Conservation (phyloP, 30 jellyfish, hydroid and myxozoan species). For the Nemopilema nomurai region DNA sequence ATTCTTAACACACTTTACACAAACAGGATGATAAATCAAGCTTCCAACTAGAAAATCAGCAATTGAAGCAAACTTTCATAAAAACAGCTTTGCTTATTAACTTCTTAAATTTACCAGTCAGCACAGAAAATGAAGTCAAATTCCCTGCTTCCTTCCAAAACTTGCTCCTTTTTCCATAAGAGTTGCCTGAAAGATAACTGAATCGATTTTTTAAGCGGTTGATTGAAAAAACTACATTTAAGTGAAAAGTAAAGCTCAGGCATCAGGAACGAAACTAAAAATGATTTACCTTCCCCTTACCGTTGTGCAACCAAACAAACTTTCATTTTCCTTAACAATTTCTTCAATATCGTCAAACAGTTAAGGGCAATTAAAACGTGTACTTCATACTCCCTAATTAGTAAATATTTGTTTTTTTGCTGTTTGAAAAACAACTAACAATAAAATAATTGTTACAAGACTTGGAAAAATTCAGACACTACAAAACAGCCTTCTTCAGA, state of each 20-base stretch:
- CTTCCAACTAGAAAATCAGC: background rate
- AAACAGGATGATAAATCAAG: no score
- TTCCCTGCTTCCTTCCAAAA: background rate
- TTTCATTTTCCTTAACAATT: slow-evolving; percentile 11
- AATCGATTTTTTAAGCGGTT: no score
- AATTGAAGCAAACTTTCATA: background rate
- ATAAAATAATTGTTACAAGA: no score
- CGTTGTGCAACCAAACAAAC: background rate
- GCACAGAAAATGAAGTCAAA: slow-evolving; percentile 63
- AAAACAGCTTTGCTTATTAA: background rate
- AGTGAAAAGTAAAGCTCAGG: no score
- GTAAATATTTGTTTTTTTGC: no score
- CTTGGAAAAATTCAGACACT: no score
- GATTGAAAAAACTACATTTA: no score
- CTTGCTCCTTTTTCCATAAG: slow-evolving; percentile 23
- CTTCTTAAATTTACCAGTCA: slow-evolving; percentile 37
- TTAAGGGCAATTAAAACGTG: background rate
- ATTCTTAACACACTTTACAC: no score
- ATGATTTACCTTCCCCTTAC: slow-evolving; percentile 18
- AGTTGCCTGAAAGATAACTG: slow-evolving; percentile 31
- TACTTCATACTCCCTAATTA: background rate
- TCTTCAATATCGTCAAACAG: background rate
- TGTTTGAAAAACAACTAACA: no score
- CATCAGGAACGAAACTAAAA: no score
- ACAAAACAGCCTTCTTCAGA: background rate